Conservation (phyloP, 1,140 invertebrate genomes). For the Chironomus striatipennis region DNA sequence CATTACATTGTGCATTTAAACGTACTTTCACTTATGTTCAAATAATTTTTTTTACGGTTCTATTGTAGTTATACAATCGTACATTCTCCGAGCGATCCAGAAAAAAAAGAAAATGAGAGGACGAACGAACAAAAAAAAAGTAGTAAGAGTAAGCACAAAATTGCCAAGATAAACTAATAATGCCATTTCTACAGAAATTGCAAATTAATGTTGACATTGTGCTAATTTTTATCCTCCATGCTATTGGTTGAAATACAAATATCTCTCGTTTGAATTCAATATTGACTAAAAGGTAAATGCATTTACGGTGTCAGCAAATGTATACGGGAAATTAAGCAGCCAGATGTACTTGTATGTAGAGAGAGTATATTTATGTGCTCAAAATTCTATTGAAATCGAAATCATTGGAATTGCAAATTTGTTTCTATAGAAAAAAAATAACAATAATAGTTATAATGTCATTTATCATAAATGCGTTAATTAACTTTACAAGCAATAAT, state of each 20-base stretch:
- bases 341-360: background rate
- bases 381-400: background rate
- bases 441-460: background rate
- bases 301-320: background rate
- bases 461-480: background rate
- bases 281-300: too few relatives aligned
- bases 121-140: too few relatives aligned
- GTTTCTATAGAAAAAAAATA: background rate
- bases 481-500: background rate
- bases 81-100: too few relatives aligned
- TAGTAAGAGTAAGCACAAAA: background rate
- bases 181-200: background rate
- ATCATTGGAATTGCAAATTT: background rate
- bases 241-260: background rate
- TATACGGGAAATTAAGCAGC: background rate
- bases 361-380: background rate
- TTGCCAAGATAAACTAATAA: background rate
- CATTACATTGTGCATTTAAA: background rate
- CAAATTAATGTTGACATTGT: slow-evolving; percentile 24
- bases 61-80: too few relatives aligned
- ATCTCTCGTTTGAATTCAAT: too few relatives aligned
- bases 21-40: background rate
- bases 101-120: too few relatives aligned
- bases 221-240: slow-evolving; percentile 16
- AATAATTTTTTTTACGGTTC: too few relatives aligned